Conservation (phyloP, 2,888 invertebrate genomes). For the Icerya purchasi region DNA sequence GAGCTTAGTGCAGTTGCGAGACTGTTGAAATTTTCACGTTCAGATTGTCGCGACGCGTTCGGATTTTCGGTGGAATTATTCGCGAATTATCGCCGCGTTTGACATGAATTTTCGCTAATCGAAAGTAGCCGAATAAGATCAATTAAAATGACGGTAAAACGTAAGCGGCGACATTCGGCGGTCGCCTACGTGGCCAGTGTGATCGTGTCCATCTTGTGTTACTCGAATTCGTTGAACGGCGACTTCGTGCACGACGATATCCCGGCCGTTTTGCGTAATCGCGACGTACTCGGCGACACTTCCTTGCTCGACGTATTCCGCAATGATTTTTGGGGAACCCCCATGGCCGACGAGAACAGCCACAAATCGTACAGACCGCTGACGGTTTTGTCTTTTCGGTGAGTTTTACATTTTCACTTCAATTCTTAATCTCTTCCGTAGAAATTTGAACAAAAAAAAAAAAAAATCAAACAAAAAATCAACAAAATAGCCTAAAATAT, state of each 20-base stretch:
- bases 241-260: conserved; percentile 79
- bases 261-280: conserved; percentile 58
- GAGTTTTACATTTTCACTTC: too few relatives aligned
- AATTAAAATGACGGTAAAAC: background rate
- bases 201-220: conserved; percentile 36
- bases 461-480: too few relatives aligned
- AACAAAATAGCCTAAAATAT: too few relatives aligned
- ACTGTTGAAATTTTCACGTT: too few relatives aligned
- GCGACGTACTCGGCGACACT: conserved; percentile 50
- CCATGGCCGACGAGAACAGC: conserved; percentile 57
- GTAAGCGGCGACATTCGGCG: conserved; percentile 2
- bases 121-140: too few relatives aligned
- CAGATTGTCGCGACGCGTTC: too few relatives aligned
- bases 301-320: conserved; percentile 38
- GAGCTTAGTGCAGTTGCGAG: too few relatives aligned
- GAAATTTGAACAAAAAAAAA: too few relatives aligned
- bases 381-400: conserved; percentile 67
- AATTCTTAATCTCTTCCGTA: too few relatives aligned
- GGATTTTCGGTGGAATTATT: too few relatives aligned
- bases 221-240: conserved; percentile 49
- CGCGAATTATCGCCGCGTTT: too few relatives aligned
- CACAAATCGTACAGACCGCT: conserved; percentile 75
- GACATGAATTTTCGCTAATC: too few relatives aligned
- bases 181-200: conserved; percentile 13
- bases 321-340: conserved; percentile 79